Conservation (phyloP, 2,113 vertebrate species). For the Chionodraco myersi region DNA sequence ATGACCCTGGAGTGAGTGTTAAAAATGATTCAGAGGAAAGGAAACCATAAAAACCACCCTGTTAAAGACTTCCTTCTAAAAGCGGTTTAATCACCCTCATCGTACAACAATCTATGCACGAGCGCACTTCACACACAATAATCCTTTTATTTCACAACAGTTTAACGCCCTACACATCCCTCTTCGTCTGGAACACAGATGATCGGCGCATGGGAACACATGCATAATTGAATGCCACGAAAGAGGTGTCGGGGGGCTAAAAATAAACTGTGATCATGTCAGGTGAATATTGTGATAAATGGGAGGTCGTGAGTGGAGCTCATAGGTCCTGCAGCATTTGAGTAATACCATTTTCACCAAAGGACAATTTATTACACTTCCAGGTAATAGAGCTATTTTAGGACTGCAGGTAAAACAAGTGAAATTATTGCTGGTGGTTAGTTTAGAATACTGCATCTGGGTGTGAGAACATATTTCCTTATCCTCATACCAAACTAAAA, state of each 20-base stretch:
- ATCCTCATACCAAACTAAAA: slow-evolving; percentile 32
- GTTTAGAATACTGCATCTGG: slow-evolving; percentile 9
- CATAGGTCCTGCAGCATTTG: slow-evolving; percentile 71
- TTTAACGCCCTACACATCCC: slow-evolving; percentile 25
- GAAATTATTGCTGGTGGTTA: slow-evolving; percentile 33
- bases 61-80: slow-evolving; percentile 25
- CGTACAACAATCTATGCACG: neutral
- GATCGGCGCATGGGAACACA: slow-evolving; percentile 55
- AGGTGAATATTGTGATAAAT: slow-evolving; percentile 81
- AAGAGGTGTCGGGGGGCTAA: slow-evolving; percentile 71
- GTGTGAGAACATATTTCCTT: slow-evolving; percentile 1
- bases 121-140: slow-evolving; percentile 13
- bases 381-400: slow-evolving; percentile 78
- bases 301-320: slow-evolving; percentile 63
- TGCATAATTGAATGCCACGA: slow-evolving; percentile 80
- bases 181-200: slow-evolving; percentile 69
- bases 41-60: slow-evolving; percentile 30
- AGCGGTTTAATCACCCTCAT: slow-evolving; percentile 11
- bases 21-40: slow-evolving; percentile 51
- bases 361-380: slow-evolving; percentile 82
- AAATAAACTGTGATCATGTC: slow-evolving; percentile 80
- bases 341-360: slow-evolving; percentile 83
- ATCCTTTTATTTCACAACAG: slow-evolving; percentile 14
- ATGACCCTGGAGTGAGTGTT: slow-evolving; percentile 27
- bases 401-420: slow-evolving; percentile 55